Evolutionary conservation across 2,113 vertebrate genomes (phyloP), one percentile per base, ranked within the genome.

Genomic region (Xenopus borealis): DNA sequence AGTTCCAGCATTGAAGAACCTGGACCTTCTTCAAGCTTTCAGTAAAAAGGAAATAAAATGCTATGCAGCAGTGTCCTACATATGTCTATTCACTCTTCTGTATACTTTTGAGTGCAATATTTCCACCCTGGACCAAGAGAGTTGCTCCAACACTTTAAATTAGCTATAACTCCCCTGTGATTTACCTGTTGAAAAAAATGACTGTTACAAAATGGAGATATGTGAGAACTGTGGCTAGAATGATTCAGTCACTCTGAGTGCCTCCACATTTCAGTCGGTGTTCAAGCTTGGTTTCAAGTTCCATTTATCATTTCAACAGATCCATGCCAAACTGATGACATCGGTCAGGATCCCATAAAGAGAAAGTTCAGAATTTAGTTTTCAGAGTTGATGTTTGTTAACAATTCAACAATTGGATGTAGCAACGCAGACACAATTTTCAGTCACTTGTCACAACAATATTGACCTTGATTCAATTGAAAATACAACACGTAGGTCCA

Each of bases 11-110:
- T 86, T 84, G 79, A 83, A 80, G 83, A 85, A 81, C 86, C 85
- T 83, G 78, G 72, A 85, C 81, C 80, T 79, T 80, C 80, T 88
- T 81, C 84, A 88, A 87, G 80, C 66, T 80, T 83, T 76, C 80
- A 75, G 83, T 81, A 75, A 78, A 81, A 78, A 71, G 69, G 66
- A 78, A 82, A 79, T 0, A 85, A 86, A 87, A 85, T 57, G 53
- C 86, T 65, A 78, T 78, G 79, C 74, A 81, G 78, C 84, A 80
- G 78, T 64, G 66, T 77, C 61, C 67, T 57, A 14, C 23, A 3
- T 27, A 27, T 17, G 3, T 40, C n/a, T 20, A 69, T 50, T 61
- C 46, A 69, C 33, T 69, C 12, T 76, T 69, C 58, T 62, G 62
- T 57, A 62, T 17, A 55, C 80, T 84, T 73, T 79, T 72, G 81